Conservation (phyloP, 64 coral and sea anemone species). For the Anthopleura sola region DNA sequence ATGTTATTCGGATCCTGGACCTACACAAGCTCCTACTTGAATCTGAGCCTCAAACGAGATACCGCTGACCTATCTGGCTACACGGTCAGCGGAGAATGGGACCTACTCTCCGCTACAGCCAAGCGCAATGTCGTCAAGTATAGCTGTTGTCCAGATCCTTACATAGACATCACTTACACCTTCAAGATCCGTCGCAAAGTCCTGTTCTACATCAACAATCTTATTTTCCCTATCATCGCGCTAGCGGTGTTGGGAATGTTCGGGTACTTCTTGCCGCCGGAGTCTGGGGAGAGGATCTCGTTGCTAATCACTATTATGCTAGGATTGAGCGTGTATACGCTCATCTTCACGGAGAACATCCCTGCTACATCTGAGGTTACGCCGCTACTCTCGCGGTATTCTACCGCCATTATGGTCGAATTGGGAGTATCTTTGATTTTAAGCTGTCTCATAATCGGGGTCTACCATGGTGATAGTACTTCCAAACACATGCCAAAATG, state of each 20-base stretch:
- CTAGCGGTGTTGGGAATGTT: constrained; percentile 61
- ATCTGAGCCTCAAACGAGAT: constrained; percentile 50
- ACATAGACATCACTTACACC: constrained; percentile 79
- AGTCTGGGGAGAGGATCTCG: constrained; percentile 73
- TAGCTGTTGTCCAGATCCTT: constrained; percentile 77
- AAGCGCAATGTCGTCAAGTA: constrained; percentile 80
- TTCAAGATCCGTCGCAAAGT: constrained; percentile 56
- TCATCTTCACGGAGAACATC: constrained; percentile 85
- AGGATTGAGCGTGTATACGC: constrained; percentile 75
- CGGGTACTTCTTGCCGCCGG: constrained; percentile 63
- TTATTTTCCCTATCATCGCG: constrained; percentile 72
- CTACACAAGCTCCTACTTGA: constrained; percentile 55
- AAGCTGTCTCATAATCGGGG: constrained; percentile 24
- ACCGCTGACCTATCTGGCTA: constrained; percentile 75
- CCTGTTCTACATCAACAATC: constrained; percentile 85
- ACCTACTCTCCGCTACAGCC: constrained; percentile 52
- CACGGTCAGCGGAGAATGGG: constrained; percentile 86
- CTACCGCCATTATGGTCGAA: constrained; percentile 43
- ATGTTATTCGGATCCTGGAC: constrained; percentile 92
- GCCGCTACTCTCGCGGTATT: constrained; percentile 42
- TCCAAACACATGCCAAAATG: constrained; percentile 28
- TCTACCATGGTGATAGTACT: constrained; percentile 24
- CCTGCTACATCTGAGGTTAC: constrained; percentile 73
- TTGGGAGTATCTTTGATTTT: constrained; percentile 30
- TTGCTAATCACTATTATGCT: constrained; percentile 79